Conservation (phyloP, 2,888 invertebrate genomes). For the Calliopum simillimum region DNA sequence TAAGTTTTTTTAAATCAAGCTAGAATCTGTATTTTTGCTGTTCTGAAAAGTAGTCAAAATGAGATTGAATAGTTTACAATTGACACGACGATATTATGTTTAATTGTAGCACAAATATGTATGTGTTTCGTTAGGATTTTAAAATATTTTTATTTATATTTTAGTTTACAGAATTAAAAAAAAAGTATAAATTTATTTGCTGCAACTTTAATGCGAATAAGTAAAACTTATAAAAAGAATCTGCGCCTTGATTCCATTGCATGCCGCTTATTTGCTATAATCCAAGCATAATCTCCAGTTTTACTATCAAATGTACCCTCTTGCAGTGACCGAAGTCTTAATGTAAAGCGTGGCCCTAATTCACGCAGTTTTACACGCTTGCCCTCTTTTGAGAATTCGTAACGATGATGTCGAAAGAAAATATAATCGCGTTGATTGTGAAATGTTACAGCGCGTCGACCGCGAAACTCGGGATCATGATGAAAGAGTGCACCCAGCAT, state of each 20-base stretch:
- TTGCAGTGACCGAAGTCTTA: constrained; percentile 91
- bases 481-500: constrained; percentile 96
- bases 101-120: too few species aligned
- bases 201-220: too few species aligned
- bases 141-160: too few species aligned
- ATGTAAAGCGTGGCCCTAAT: constrained; percentile 96
- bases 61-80: too few species aligned
- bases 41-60: too few species aligned
- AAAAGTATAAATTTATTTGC: too few species aligned
- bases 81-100: too few species aligned
- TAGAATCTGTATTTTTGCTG: too few species aligned
- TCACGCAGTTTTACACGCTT: constrained; percentile 84
- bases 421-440: constrained; percentile 99
- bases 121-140: too few species aligned
- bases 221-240: constrained; percentile 80
- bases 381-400: constrained; percentile 87
- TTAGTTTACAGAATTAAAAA: too few species aligned
- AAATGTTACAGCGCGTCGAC: constrained; percentile 93
- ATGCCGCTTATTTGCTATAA: constrained; percentile 89
- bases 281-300: constrained; percentile 97
- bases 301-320: constrained; percentile 98
- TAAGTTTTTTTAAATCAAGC: too few species aligned
- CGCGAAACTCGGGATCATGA: constrained; percentile 94
- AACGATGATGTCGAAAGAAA: constrained; percentile 98
- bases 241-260: constrained; percentile 95